These are phyloP conservation scores for Hemitrygon akajei DNA, from an alignment of 2,797 vertebrate genomes.

Conservation along the genomic window DNA sequence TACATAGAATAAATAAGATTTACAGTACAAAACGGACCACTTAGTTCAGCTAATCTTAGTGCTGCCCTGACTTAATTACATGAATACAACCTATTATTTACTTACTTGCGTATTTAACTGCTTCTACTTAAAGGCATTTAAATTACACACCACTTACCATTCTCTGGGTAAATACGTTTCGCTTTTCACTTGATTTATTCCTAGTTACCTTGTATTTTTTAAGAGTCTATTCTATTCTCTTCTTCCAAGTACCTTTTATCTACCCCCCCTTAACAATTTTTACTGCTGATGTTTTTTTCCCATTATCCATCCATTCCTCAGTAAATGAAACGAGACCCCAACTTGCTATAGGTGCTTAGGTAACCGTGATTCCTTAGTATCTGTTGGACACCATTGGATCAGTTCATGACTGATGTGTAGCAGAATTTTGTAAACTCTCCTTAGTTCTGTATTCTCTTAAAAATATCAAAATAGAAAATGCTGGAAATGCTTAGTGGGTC, in stretches of 20 bases:
- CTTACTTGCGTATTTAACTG: not conserved
- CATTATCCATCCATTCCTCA: not conserved
- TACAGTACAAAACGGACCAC: not conserved
- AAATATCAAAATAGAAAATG: too few species aligned
- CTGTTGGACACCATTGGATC: too few species aligned
- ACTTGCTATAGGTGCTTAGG: too few species aligned
- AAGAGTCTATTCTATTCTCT: not conserved
- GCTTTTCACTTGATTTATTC: not conserved
- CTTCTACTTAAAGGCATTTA: not conserved
- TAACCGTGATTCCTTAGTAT: too few species aligned
- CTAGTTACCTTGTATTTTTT: too few species aligned
- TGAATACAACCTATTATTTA: not conserved
- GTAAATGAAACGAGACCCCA: not conserved
- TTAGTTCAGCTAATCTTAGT: not conserved
- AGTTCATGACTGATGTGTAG: too few species aligned
- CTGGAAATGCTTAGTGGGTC: too few species aligned
- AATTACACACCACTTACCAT: not conserved
- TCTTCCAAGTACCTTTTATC: not conserved
- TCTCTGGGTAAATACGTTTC: not conserved
- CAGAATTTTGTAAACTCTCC: too few species aligned
- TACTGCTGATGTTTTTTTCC: not conserved
- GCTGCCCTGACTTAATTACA: too few species aligned
- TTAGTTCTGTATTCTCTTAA: too few species aligned
- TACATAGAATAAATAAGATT: not conserved
- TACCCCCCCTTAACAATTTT: not conserved